Evolutionary conservation across 2,888 invertebrate species (phyloP).

Genomic region (Drosophila anceps): DNA sequence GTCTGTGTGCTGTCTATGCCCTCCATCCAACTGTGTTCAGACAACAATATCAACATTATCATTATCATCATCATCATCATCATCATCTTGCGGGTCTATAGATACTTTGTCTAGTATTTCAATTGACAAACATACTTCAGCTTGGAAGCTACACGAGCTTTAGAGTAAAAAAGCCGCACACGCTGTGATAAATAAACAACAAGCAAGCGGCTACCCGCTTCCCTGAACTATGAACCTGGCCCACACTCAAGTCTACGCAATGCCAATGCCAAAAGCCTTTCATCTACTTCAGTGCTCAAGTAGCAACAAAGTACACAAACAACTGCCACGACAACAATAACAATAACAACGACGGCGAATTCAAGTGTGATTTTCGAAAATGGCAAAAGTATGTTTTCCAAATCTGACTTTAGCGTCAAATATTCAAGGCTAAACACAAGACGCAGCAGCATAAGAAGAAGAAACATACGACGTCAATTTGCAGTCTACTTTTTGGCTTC

Average conservation of each 20-base stretch:
- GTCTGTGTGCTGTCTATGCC: slow-evolving; percentile 18
- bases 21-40: slow-evolving; percentile 41
- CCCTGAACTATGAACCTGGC: slow-evolving; percentile 14
- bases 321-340: slow-evolving; percentile 43
- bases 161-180: slow-evolving; percentile 65
- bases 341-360: slow-evolving; percentile 32
- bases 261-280: slow-evolving; percentile 65
- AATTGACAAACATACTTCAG: slow-evolving; percentile 79
- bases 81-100: slow-evolving; percentile 42
- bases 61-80: slow-evolving; percentile 28
- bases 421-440: slow-evolving; percentile 70
- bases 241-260: slow-evolving; percentile 41
- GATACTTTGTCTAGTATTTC: slow-evolving; percentile 82
- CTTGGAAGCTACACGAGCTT: slow-evolving; percentile 57
- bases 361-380: slow-evolving; percentile 81
- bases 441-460: slow-evolving; percentile 14
- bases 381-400: slow-evolving; percentile 82
- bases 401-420: slow-evolving; percentile 70
- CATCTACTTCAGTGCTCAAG: slow-evolving; percentile 76
- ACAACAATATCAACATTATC: slow-evolving; percentile 46
- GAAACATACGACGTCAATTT: slow-evolving; percentile 45
- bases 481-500: slow-evolving; percentile 56
- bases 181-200: slow-evolving; percentile 75
- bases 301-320: slow-evolving; percentile 70
- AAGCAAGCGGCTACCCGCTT: slow-evolving; percentile 27